These are phyloP conservation scores for Dermatemys mawii DNA, from an alignment of 2,113 vertebrate species.

Conservation along the genomic window DNA sequence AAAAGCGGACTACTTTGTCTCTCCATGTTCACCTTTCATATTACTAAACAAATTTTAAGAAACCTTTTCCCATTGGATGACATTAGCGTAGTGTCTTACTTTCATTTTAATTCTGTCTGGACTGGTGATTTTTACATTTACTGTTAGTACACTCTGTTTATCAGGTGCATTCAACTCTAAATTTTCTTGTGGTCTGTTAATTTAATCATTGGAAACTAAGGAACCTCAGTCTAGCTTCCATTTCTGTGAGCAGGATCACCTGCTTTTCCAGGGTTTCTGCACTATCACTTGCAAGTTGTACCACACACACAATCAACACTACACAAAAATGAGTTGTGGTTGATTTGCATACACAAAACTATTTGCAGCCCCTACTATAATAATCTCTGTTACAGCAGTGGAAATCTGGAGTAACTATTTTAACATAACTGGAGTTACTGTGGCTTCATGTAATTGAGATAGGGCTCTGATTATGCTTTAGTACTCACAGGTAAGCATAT, in stretches of 20 bases:
- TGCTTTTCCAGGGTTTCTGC: not conserved
- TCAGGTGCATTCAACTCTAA: not conserved
- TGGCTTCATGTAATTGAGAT: not conserved
- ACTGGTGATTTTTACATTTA: not conserved
- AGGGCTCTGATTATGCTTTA: not conserved
- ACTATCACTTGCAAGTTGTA: not conserved
- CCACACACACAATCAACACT: not conserved
- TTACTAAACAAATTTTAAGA: accelerated
- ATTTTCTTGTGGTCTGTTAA: not conserved
- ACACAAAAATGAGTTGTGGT: not conserved
- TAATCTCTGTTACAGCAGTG: not conserved
- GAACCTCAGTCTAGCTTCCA: not conserved
- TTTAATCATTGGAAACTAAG: not conserved
- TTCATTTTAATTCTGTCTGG: not conserved
- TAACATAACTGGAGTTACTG: not conserved
- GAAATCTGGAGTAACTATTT: no score
- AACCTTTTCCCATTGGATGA: not conserved
- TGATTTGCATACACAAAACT: not conserved
- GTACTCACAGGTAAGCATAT: not conserved
- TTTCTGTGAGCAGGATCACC: no score
- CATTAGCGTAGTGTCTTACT: not conserved
- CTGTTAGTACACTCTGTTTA: not conserved
- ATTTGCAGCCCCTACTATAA: not conserved
- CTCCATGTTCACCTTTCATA: not conserved
- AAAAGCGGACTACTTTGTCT: no score